Conservation (phyloP, 1,140 invertebrate genomes). For the Drosophila sp. region DNA sequence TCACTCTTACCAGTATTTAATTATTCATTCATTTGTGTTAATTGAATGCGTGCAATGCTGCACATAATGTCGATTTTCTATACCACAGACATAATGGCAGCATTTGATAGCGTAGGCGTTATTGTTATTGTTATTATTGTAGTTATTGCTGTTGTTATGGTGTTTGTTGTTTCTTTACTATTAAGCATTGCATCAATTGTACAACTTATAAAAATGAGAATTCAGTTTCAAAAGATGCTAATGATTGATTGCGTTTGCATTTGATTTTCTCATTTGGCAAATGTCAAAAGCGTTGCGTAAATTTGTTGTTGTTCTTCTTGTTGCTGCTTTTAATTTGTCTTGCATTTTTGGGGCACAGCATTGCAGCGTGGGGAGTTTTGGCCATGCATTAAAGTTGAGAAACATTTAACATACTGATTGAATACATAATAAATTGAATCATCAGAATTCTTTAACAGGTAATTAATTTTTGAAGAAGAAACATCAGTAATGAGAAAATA, state of each 20-base stretch:
- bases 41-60: conserved; percentile 74
- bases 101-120: conserved; percentile 55
- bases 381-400: conserved; percentile 3
- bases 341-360: conserved; percentile 26
- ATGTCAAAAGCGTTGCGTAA: conserved; percentile 69
- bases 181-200: conserved; percentile 39
- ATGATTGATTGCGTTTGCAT: conserved; percentile 74
- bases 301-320: conserved; percentile 42
- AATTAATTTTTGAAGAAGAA: conserved; percentile 2
- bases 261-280: conserved; percentile 50
- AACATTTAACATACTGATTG: conserved; percentile 23
- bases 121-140: conserved; percentile 12
- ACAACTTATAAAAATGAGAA: conserved; percentile 56
- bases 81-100: conserved; percentile 73
- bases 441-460: conserved; percentile 8
- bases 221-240: conserved; percentile 71
- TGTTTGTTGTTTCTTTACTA: conserved; percentile 4
- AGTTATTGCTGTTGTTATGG: conserved; percentile 7
- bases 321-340: conserved; percentile 31
- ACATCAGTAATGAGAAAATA: conserved; percentile 2
- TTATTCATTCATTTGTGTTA: conserved; percentile 77
- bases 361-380: conserved; percentile 21
- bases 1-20: conserved; percentile 42
- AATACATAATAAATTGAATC: conserved; percentile 20
- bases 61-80: conserved; percentile 59